Base-by-base conservation (phyloP, 2,797 vertebrate species). In the Argyrosomus regius region DNA sequence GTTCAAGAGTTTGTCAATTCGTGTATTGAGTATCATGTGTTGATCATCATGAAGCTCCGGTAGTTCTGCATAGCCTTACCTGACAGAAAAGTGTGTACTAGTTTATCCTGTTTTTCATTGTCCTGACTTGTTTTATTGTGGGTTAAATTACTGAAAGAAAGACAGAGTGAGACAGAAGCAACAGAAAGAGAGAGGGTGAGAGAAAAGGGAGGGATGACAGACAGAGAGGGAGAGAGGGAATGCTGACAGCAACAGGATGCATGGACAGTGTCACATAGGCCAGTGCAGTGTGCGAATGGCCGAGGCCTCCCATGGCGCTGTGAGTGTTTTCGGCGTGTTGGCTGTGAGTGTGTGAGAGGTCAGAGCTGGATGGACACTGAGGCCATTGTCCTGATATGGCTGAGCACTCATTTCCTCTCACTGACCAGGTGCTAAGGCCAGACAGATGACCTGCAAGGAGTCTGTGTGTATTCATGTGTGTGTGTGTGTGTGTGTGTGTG, bases 161-260 rank as follows among this genome's bases (percentile, higher is more conserved):
- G 14, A 57, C 56, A 60, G 66, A 43, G 18, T 7, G 17, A 28
- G 9, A 66, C 1, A 69, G 8, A 0, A 39, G 16, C 14, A 31
- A 72, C 2, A 59, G 1, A 41, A 18, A 24, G 18, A 61, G 11
- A 52, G 49, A 7, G 22, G 8, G 49, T 11, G 22, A 68, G 26
- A 24, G 8, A 6, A 31, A 53, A 22, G 28, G 45, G 18, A 24
- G 22, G 20, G 26, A 26, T 13, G 62, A 43, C 26, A 31, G 45
- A 3, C 18, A 35, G 35, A 48, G 26, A 52, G 67, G 16, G 54
- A 65, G 39, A 43, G 59, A 52, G 46, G 18, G 20, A 53, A 35
- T 17, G 72, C 74, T 89, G 90, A 91, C 86, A 91, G 83, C 78
- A 84, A 88, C 91, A 89, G 90, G 87, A 88, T 80, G 85, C 67